Base-by-base conservation (phyloP, 2,113 vertebrate genomes). In the Procavia capensis region DNA sequence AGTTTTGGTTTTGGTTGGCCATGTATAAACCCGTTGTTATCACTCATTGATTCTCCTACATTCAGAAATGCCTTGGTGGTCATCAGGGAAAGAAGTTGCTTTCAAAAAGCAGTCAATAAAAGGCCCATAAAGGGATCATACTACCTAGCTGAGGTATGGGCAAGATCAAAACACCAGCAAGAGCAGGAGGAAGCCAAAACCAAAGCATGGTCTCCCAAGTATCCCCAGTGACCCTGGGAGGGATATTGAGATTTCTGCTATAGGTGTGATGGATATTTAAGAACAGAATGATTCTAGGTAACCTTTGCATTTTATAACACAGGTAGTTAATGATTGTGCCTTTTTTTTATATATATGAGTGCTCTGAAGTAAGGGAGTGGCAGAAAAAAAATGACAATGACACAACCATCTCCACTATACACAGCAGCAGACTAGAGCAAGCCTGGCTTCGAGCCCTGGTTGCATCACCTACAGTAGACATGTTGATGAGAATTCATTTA, bases 311-410 rank as follows among this genome's bases (percentile, higher is more conserved):
- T 68, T 78, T 94, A 1, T 47, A 61, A 88, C 31, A 39, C 20
- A 31, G 27, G n/a, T 50, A 86, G 50, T 47, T 9, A 39, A 54
- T 3, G 43, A 24, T n/a, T 16, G 0, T 88, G 84, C 83, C 16
- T 16, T 90, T 94, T 86, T 82, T 1, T 2, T 72, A 24, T 43
- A 22, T 2, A 5, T 50, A 31, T 63, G 90, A 43, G 34, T 83
- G 13, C 45, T 63, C 50, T 68, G 61, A 91, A 93, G 36, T 82
- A 78, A 54, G 78, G 27, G n/a, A 64, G 59, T 9, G 29, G 31
- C 19, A 25, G 19, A 68, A 0, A 2, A 0, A 2, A 3, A 11
- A 13, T 6, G 5, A 61, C 1, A 0, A 5, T 72, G 16, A 39
- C 31, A 17, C 3, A 66, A 31, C 16, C 39, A 80, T 66, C 68